phyloP scores from a whole-genome alignment of 2,888 invertebrate genomes.

The Asteroscopus sphinx region DNA sequence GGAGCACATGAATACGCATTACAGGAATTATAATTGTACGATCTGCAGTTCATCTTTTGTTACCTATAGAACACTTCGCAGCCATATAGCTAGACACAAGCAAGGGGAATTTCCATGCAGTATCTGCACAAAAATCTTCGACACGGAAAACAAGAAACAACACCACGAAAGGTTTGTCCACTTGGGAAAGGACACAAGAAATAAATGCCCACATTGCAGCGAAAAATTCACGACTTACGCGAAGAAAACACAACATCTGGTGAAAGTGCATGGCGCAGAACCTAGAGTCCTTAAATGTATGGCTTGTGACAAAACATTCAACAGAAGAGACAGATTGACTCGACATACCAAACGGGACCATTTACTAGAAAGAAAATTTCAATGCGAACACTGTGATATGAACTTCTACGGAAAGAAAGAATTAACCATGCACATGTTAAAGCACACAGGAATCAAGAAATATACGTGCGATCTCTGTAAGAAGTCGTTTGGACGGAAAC shows the following conservation, averaged over 20 bases:
- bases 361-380: constrained; percentile 42
- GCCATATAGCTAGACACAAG: constrained; percentile 39
- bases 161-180: constrained; percentile 51
- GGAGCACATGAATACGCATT: constrained; percentile 56
- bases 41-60: constrained; percentile 74
- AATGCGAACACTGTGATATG: constrained; percentile 46
- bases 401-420: constrained; percentile 37
- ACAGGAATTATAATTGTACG: constrained; percentile 41
- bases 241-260: constrained; percentile 44
- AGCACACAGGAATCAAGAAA: constrained; percentile 47
- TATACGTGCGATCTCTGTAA: constrained; percentile 41
- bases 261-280: constrained; percentile 38
- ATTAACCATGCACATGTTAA: constrained; percentile 45
- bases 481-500: constrained; percentile 41
- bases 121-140: constrained; percentile 46
- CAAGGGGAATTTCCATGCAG: constrained; percentile 47
- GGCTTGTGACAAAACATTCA: constrained; percentile 55
- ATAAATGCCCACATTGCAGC: constrained; percentile 46
- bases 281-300: constrained; percentile 32
- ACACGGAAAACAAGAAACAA: constrained; percentile 34
- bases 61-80: constrained; percentile 57
- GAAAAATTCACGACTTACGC: constrained; percentile 44
- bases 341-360: constrained; percentile 46
- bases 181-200: constrained; percentile 22
- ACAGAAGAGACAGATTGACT: constrained; percentile 20